These are phyloP conservation scores for Pangasianodon hypophthalmus DNA, from an alignment of 2,113 vertebrate species.

Conservation along the genomic window DNA sequence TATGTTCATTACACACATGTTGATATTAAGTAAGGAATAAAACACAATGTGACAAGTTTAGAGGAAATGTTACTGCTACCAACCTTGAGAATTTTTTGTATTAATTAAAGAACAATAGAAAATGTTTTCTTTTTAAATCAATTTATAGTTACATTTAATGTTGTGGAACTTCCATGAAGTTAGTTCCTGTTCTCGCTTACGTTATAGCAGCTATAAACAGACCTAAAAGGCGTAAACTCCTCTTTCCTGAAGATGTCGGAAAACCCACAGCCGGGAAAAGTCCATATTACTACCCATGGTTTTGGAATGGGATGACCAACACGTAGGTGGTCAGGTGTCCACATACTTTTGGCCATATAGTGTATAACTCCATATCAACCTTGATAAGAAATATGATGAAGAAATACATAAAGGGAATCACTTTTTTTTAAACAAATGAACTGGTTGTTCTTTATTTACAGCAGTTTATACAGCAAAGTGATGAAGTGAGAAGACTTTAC, in stretches of 20 bases:
- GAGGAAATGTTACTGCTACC: neutral
- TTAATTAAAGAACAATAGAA: neutral
- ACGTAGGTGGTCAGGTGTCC: neutral
- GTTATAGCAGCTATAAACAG: too few relatives aligned
- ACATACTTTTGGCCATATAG: neutral
- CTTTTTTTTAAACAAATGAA: slow-evolving; percentile 16
- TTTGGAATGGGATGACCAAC: neutral
- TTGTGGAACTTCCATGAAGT: neutral
- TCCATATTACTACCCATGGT: neutral
- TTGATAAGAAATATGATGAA: neutral
- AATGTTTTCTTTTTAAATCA: too few relatives aligned
- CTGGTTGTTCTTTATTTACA: slow-evolving; percentile 35
- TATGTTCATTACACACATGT: too few relatives aligned
- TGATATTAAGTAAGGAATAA: neutral
- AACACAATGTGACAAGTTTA: neutral
- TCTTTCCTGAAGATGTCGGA: neutral
- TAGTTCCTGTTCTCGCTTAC: too few relatives aligned
- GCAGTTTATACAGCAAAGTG: slow-evolving; percentile 12
- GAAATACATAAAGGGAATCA: neutral
- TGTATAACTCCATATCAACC: neutral
- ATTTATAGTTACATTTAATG: too few relatives aligned
- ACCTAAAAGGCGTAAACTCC: too few relatives aligned
- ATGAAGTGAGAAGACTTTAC: neutral
- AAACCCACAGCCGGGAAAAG: neutral
- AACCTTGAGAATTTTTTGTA: neutral